Evolutionary conservation across 1,140 invertebrate species (phyloP).

Genomic region (Drosophila leontia): DNA sequence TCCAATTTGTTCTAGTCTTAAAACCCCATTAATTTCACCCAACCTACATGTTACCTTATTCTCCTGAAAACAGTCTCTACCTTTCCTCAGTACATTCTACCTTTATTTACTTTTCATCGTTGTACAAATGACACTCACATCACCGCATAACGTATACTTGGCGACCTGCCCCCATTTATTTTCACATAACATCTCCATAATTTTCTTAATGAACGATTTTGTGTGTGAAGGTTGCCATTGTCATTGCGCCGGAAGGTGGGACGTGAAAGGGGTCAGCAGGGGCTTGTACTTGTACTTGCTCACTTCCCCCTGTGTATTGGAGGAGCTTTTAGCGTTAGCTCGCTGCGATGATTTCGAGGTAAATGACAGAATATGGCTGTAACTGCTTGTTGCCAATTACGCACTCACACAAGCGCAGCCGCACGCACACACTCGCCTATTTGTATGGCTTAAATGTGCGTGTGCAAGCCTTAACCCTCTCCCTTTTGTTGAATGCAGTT

Average conservation of each 20-base stretch:
- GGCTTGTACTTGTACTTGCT: constrained; percentile 3
- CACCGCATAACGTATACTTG: constrained; percentile 14
- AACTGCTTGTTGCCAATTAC: constrained; percentile 43
- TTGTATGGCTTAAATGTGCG: constrained; percentile 40
- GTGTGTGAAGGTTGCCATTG: constrained; percentile 83
- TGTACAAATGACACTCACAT: constrained; percentile 9
- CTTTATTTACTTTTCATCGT: constrained; percentile 6
- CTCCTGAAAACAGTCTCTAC: background rate
- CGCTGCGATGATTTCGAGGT: constrained; percentile 62
- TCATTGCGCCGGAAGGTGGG: constrained; percentile 31
- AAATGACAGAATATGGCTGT: constrained; percentile 68
- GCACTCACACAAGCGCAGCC: constrained; percentile 25
- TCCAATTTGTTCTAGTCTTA: background rate
- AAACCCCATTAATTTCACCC: background rate
- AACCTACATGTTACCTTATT: background rate
- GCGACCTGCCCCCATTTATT: constrained; percentile 31
- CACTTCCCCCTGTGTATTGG: background rate
- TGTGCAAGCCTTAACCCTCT: constrained; percentile 23
- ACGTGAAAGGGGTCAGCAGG: constrained; percentile 21
- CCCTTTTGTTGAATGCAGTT: constrained; percentile 71
- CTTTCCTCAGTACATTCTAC: background rate
- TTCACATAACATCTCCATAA: constrained; percentile 55
- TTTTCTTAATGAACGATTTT: constrained; percentile 83
- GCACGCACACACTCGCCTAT: constrained; percentile 10
- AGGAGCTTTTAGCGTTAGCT: constrained; percentile 42